Percentiles rank a stretch among this genome's conserved stretches.
These are phyloP conservation scores for Hyles vespertilio DNA, from an alignment of 1,140 invertebrate species.

Conservation along the genomic window DNA sequence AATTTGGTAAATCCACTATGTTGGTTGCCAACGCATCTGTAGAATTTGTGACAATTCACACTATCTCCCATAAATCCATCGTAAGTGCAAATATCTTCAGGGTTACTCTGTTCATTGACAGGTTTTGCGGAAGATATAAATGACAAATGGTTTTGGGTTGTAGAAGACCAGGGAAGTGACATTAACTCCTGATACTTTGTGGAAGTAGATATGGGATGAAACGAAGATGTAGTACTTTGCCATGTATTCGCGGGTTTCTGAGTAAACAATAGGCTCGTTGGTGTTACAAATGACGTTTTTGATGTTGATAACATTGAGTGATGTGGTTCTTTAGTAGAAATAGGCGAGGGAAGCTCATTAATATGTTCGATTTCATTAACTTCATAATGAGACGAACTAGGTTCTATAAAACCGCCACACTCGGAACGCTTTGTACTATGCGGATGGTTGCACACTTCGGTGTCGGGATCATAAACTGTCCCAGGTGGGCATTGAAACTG, in stretches of 20 bases:
- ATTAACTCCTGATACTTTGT: constrained; percentile 10
- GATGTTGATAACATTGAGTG: constrained; percentile 8
- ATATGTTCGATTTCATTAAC: constrained; percentile 48
- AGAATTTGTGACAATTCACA: constrained; percentile 85
- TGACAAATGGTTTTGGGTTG: neutral
- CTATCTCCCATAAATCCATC: constrained; percentile 83
- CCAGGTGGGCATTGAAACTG: constrained; percentile 83
- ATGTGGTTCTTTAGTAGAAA: constrained; percentile 29
- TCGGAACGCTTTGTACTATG: constrained; percentile 77
- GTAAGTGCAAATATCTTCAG: constrained; percentile 29
- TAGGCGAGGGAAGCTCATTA: constrained; percentile 52
- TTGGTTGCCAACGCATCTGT: constrained; percentile 83
- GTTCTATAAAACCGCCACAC: constrained; percentile 57
- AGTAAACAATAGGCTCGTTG: neutral
- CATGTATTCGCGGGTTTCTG: neutral
- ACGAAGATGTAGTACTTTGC: neutral
- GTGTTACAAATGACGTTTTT: neutral
- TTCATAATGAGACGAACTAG: constrained; percentile 20
- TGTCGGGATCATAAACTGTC: constrained; percentile 82
- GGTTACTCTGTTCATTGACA: too few relatives aligned
- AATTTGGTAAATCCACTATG: constrained; percentile 78
- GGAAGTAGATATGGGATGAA: constrained; percentile 10
- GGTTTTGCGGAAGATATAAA: too few relatives aligned
- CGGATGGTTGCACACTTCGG: constrained; percentile 82
- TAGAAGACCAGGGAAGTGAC: neutral